Evolutionary conservation across 1,140 invertebrate species (phyloP).

Genomic region (Pseudobourletiella spinata): DNA sequence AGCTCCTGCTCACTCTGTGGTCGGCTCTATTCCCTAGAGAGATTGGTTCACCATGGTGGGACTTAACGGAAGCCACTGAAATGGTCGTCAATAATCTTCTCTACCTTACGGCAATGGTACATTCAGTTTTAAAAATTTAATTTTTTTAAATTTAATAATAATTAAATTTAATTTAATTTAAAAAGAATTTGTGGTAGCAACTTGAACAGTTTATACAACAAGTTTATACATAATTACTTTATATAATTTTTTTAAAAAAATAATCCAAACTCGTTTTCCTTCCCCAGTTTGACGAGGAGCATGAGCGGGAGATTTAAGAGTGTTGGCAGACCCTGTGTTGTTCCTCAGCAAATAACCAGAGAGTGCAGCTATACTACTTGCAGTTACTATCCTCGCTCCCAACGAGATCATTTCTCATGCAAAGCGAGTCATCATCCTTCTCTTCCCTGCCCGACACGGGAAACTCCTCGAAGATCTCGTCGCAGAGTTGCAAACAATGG

Average conservation of each 20-base stretch:
- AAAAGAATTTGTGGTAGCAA: slow-evolving; percentile 20
- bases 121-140: too few species aligned
- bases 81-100: slow-evolving; percentile 99
- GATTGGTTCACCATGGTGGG: slow-evolving; percentile 73
- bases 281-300: slow-evolving; percentile 81
- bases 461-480: slow-evolving; percentile 92
- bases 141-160: too few species aligned
- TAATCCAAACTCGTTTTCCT: too few species aligned
- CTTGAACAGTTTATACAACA: neutral
- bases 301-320: slow-evolving; percentile 89
- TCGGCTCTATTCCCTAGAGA: slow-evolving; percentile 37
- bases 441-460: slow-evolving; percentile 81
- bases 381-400: slow-evolving; percentile 88
- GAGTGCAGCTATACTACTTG: slow-evolving; percentile 93
- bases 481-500: slow-evolving; percentile 90
- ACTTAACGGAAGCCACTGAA: slow-evolving; percentile 96
- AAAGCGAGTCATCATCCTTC: slow-evolving; percentile 85
- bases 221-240: too few species aligned
- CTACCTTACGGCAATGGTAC: slow-evolving; percentile 93
- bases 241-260: too few species aligned
- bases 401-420: slow-evolving; percentile 81
- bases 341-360: slow-evolving; percentile 94
- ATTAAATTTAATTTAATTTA: too few species aligned
- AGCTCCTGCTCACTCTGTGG: slow-evolving; percentile 32
- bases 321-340: slow-evolving; percentile 90